Percentiles rank a stretch among this genome's conserved stretches.
Evolutionary conservation across 2,797 vertebrate species (phyloP).

Genomic region (Percopsis omiscomaycus): DNA sequence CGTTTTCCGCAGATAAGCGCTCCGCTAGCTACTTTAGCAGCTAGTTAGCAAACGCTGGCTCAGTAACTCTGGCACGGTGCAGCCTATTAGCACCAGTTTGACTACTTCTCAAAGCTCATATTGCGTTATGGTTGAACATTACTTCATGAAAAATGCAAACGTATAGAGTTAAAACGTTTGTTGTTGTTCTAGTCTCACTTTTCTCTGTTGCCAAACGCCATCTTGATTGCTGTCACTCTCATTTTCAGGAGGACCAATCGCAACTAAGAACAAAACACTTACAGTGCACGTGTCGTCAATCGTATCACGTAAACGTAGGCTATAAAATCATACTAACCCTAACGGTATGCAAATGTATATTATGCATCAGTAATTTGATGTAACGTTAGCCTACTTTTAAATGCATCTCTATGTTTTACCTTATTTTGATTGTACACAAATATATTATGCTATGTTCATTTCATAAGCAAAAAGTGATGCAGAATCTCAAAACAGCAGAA

Average conservation of each 20-base stretch:
- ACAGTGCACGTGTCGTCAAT: conserved; percentile 37
- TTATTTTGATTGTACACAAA: neutral
- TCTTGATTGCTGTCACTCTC: conserved; percentile 77
- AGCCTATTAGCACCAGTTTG: neutral
- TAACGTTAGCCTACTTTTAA: too few species aligned
- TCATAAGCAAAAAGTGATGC: neutral
- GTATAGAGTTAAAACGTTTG: conserved; percentile 50
- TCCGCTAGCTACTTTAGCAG: conserved; percentile 40
- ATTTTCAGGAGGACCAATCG: conserved; percentile 61
- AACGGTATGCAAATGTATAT: too few species aligned
- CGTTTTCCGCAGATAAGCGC: conserved; percentile 62
- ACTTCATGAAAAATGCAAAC: conserved; percentile 2
- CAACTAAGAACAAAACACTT: neutral
- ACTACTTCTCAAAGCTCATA: neutral
- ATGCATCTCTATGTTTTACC: neutral
- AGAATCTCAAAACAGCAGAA: conserved; percentile 5
- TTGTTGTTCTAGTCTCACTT: conserved; percentile 66
- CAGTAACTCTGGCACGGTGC: neutral
- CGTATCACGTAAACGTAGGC: conserved; percentile 22
- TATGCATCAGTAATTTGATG: too few species aligned
- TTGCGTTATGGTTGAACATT: neutral
- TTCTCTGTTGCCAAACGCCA: conserved; percentile 70
- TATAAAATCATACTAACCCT: too few species aligned
- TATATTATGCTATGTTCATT: neutral
- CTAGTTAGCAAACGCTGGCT: conserved; percentile 48